Conservation (phyloP, 2,888 invertebrate genomes). For the Neelides folsomi region DNA sequence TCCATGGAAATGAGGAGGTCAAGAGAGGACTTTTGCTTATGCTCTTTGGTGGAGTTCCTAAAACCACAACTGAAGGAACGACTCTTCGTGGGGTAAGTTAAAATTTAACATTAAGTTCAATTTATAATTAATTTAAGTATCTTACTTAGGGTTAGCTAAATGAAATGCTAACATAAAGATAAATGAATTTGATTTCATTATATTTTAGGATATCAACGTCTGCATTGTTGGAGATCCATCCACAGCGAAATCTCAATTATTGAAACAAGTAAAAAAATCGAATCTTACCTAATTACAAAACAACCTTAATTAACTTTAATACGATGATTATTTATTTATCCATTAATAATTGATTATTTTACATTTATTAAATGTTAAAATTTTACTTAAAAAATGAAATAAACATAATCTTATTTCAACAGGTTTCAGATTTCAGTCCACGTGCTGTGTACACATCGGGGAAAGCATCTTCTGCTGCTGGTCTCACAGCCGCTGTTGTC, state of each 20-base stretch:
- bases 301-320: no score
- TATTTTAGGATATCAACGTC: constrained; percentile 66
- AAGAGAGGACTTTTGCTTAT: constrained; percentile 81
- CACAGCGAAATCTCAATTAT: constrained; percentile 92
- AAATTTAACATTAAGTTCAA: no score
- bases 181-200: no score
- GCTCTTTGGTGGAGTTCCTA: constrained; percentile 93
- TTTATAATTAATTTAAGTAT: no score
- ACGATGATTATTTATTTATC: not conserved
- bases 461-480: constrained; percentile 94
- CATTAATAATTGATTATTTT: no score
- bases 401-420: no score
- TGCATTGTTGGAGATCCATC: constrained; percentile 98
- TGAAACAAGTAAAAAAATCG: constrained; percentile 59
- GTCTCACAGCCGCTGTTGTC: constrained; percentile 96
- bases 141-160: no score
- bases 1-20: constrained; percentile 94
- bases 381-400: no score
- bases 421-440: constrained; percentile 78
- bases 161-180: no score
- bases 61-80: constrained; percentile 80
- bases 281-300: no score
- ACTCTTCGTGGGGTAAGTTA: constrained; percentile 58
- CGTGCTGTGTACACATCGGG: constrained; percentile 97
- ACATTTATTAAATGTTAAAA: no score